Base-by-base conservation (phyloP, 2,797 vertebrate species). In the Zalophus californianus region DNA sequence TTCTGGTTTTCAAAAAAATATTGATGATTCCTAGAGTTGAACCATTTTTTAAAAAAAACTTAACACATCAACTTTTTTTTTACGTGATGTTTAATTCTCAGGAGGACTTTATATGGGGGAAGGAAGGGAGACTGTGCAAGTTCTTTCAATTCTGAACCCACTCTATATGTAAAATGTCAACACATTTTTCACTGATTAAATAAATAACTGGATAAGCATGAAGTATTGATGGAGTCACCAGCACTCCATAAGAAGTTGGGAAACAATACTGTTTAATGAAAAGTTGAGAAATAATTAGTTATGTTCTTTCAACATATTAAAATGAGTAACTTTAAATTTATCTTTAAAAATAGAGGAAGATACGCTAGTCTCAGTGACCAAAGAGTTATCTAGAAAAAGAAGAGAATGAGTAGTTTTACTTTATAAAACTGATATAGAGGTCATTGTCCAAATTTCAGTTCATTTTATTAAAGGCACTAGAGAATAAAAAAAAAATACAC, bases 281-380 rank as follows among this genome's bases (percentile, higher is more conserved):
- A 9, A 95, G 3, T 64, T 89, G 20, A 86, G 12, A 93, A 93
- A 91, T 29, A 91, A 50, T 38, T 70, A 72, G 12, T 48, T 91
- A 35, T n/a, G 88, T 83, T 82, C 2, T 27, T 38, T 85, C 73
- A 50, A 86, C 9, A 73, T 82, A 64, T 50, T 64, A 64, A 88
- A 86, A 85, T 78, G 50, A 92, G 7, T 48, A 93, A 95, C 41
- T 77, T 60, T 29, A 82, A 92, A 60, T 87, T 38, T 68, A 41
- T 91, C 50, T 72, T 86, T 80, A 50, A 92, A 95, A 77, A 94
- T 38, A 91, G 8, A 97, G 44, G 21, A 7, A 96, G 44, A 68
- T 77, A 68, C 7, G 21, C 25, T 60, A 58, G 7, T 58, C 4
- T 78, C 70, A 66, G 20, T 54, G 73, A 64, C 5, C 7, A 90